Evolutionary conservation across 2,888 invertebrate genomes (phyloP).

Genomic region (Chaitophorus viminalis): DNA sequence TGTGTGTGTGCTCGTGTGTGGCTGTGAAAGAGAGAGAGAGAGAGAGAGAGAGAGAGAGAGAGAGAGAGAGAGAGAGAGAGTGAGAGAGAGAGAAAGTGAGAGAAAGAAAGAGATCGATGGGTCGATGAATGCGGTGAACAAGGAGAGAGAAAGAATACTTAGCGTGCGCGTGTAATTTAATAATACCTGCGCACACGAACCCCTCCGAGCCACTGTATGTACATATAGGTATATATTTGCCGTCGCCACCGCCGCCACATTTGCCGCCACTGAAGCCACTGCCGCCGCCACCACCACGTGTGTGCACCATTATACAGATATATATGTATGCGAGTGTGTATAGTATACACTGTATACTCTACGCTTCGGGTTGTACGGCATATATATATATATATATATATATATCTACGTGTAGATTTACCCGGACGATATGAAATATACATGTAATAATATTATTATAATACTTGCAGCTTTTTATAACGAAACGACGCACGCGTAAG

Average conservation of each 20-base stretch:
- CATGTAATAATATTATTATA: background rate
- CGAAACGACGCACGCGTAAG: background rate
- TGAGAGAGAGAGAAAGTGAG: background rate
- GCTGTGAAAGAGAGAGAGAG: background rate
- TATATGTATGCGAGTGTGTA: background rate
- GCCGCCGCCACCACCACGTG: background rate
- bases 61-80: background rate
- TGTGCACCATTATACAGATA: too few relatives aligned
- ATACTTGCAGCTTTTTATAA: background rate
- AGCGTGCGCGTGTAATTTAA: slow-evolving; percentile 57
- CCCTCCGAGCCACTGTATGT: background rate
- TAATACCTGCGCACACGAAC: slow-evolving; percentile 48
- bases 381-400: too few relatives aligned
- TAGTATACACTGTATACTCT: background rate
- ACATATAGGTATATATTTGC: background rate
- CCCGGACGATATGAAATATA: background rate
- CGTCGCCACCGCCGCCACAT: background rate
- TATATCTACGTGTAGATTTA: background rate
- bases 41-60: background rate
- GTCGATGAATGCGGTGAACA: background rate
- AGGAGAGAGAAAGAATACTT: background rate
- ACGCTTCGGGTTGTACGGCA: background rate
- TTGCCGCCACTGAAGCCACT: background rate
- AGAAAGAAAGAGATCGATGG: background rate
- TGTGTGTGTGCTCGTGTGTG: background rate